Conservation (phyloP, 2,797 vertebrate genomes). For the Microcaecilia unicolor region DNA sequence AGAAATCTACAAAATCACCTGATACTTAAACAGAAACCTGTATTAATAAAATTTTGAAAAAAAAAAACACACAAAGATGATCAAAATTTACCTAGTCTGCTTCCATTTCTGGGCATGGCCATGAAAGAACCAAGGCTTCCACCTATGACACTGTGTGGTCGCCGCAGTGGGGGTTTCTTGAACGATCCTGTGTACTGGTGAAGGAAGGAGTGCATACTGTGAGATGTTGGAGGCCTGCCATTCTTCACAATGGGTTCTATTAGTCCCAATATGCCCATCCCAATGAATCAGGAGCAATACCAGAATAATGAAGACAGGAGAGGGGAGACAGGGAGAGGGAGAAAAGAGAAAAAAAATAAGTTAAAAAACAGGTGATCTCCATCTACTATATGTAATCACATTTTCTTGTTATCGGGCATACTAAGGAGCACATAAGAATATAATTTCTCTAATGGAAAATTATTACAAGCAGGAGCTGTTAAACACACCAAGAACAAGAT, state of each 20-base stretch:
- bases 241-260: slow-evolving; percentile 97
- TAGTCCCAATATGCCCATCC: slow-evolving; percentile 40
- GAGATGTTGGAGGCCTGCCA: slow-evolving; percentile 89
- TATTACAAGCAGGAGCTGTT: slow-evolving; percentile 6
- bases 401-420: slow-evolving; percentile 9
- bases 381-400: no score
- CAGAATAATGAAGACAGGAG: slow-evolving; percentile 43
- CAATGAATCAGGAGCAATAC: slow-evolving; percentile 37
- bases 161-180: slow-evolving; percentile 91
- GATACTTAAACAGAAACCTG: background rate
- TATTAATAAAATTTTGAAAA: no score
- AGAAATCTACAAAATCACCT: background rate
- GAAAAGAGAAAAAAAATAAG: slow-evolving; percentile 20
- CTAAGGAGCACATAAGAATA: background rate
- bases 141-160: slow-evolving; percentile 95
- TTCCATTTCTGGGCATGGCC: slow-evolving; percentile 94
- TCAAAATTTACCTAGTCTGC: slow-evolving; percentile 80
- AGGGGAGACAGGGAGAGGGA: slow-evolving; percentile 23
- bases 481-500: background rate
- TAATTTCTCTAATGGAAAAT: no score
- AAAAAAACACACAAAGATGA: slow-evolving; percentile 5
- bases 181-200: slow-evolving; percentile 97
- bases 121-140: slow-evolving; percentile 94
- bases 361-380: slow-evolving; percentile 26
- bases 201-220: slow-evolving; percentile 98